These are phyloP conservation scores for Hyperoodon ampullatus DNA, from an alignment of 2,113 vertebrate genomes.

Conservation along the genomic window DNA sequence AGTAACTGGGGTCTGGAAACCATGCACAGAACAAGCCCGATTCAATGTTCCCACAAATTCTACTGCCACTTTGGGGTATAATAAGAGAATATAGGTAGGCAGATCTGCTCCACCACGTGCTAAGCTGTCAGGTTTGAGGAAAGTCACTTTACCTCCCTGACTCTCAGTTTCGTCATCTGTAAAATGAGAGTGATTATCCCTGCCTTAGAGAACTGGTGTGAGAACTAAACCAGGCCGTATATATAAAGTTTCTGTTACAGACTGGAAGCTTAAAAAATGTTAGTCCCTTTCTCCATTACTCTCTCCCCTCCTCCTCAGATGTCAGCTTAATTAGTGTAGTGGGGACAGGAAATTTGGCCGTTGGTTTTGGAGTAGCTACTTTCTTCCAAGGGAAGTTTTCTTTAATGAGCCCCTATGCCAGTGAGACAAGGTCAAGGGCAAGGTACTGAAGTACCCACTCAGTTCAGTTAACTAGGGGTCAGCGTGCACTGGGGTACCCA, in stretches of 20 bases:
- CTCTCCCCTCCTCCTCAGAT: neutral
- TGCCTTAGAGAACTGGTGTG: neutral
- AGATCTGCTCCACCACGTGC: neutral
- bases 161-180: slow-evolving; percentile 36
- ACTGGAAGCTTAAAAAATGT: slow-evolving; percentile 33
- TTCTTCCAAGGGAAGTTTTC: slow-evolving; percentile 12
- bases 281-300: neutral
- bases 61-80: neutral
- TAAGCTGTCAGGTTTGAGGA: neutral
- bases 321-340: neutral
- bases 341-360: neutral
- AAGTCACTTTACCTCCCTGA: neutral
- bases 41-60: neutral
- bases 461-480: slow-evolving; percentile 9
- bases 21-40: neutral
- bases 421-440: slow-evolving; percentile 47
- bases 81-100: neutral
- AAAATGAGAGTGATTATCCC: slow-evolving; percentile 11
- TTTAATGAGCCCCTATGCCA: slow-evolving; percentile 44
- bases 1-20: neutral
- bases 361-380: slow-evolving; percentile 33
- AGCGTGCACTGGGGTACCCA: neutral
- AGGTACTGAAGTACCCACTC: slow-evolving; percentile 26
- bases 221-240: neutral
- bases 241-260: neutral